Percentiles rank a stretch among this genome's conserved stretches.
phyloP scores from a whole-genome alignment of 2,888 invertebrate genomes.

The Rhingia campestris region DNA sequence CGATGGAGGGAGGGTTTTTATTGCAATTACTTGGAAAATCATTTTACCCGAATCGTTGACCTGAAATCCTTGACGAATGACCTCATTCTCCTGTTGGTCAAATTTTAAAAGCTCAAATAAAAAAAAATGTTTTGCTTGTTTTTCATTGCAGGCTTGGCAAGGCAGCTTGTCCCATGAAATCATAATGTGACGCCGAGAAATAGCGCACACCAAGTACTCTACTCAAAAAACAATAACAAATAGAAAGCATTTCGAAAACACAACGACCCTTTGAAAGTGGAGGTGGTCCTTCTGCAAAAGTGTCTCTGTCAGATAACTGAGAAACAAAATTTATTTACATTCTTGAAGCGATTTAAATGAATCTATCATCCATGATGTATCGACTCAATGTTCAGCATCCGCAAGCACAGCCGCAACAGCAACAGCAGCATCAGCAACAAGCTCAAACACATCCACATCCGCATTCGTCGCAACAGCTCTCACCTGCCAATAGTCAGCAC shows the following conservation, averaged over 20 bases:
- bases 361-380: constrained; percentile 80
- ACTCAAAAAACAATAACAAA: constrained; percentile 17
- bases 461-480: constrained; percentile 74
- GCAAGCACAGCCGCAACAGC: constrained; percentile 77
- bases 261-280: constrained; percentile 22
- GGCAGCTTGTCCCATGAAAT: constrained; percentile 25
- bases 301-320: constrained; percentile 42
- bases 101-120: constrained; percentile 17
- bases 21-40: constrained; percentile 39
- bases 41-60: constrained; percentile 69
- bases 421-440: constrained; percentile 75
- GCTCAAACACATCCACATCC: constrained; percentile 73
- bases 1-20: background rate
- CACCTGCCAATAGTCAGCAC: constrained; percentile 70
- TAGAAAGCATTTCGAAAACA: constrained; percentile 11
- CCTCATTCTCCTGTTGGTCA: constrained; percentile 44
- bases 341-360: constrained; percentile 73
- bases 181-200: constrained; percentile 55
- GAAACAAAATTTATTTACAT: constrained; percentile 27
- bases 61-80: constrained; percentile 72
- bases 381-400: constrained; percentile 80
- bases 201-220: constrained; percentile 24
- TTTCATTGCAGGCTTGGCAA: constrained; percentile 49
- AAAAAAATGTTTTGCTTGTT: constrained; percentile 2
- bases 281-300: constrained; percentile 52